Conservation (phyloP, 92 coral and sea anemone species). For the Epizoanthus stellaris region DNA sequence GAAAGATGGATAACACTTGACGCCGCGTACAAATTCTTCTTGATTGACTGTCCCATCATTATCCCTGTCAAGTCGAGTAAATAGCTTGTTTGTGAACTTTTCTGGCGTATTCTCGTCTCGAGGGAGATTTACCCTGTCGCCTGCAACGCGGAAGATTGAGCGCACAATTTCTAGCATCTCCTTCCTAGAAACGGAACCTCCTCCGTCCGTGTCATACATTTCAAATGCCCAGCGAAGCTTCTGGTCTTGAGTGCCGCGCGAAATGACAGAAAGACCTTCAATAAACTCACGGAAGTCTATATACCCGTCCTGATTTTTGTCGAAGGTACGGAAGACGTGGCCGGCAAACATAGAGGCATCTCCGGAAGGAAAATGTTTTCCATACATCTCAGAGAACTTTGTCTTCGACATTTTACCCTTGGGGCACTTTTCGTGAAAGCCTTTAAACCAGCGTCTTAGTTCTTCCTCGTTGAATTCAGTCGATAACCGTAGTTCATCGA, state of each 20-base stretch:
- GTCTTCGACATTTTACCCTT: conserved; percentile 94
- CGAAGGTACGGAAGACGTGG: conserved; percentile 97
- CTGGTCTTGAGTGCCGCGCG: conserved; percentile 92
- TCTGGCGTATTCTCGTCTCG: conserved; percentile 97
- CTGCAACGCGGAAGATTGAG: conserved; percentile 92
- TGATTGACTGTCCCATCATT: conserved; percentile 91
- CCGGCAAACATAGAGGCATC: conserved; percentile 94
- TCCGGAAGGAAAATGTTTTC: conserved; percentile 86
- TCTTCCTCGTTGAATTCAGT: conserved; percentile 96
- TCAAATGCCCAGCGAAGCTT: conserved; percentile 98
- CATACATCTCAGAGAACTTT: conserved; percentile 92
- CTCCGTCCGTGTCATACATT: conserved; percentile 97
- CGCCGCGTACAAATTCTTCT: conserved; percentile 96
- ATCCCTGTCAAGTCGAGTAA: conserved; percentile 89
- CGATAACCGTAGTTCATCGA: conserved; percentile 83
- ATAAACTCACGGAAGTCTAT: conserved; percentile 97
- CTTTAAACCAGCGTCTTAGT: conserved; percentile 88
- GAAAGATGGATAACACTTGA: conserved; percentile 93
- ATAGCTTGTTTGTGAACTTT: conserved; percentile 94
- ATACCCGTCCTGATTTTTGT: conserved; percentile 95
- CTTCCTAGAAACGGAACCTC: conserved; percentile 87
- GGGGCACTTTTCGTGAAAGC: conserved; percentile 93
- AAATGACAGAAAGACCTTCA: conserved; percentile 90
- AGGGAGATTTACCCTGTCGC: conserved; percentile 76
- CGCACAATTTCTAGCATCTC: conserved; percentile 98